phyloP scores from a whole-genome alignment of 1,140 invertebrate genomes.

The Colletes gigas region DNA sequence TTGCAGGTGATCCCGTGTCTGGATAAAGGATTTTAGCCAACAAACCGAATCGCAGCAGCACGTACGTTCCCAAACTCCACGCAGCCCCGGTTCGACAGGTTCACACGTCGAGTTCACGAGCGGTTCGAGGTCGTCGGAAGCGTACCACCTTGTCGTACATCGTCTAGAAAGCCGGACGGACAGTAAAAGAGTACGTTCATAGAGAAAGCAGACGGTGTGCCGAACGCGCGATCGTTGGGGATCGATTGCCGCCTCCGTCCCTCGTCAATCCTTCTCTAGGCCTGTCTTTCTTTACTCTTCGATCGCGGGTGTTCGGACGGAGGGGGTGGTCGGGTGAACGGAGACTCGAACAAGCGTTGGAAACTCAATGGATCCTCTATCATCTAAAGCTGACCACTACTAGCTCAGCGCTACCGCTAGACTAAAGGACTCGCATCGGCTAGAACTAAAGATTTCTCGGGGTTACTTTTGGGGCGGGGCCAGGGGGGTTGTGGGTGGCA shows the following conservation, averaged over 20 bases:
- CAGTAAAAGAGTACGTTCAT: background rate
- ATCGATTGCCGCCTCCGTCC: constrained; percentile 23
- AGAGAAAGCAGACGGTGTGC: constrained; percentile 14
- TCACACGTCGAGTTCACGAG: background rate
- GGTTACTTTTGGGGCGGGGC: constrained; percentile 15
- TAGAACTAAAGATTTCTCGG: constrained; percentile 8
- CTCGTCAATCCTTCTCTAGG: constrained; percentile 32
- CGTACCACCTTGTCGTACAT: constrained; percentile 4
- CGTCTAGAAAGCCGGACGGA: background rate
- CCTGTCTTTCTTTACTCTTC: constrained; percentile 48
- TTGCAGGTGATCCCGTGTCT: no score
- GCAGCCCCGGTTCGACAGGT: no score
- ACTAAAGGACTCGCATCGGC: constrained; percentile 17
- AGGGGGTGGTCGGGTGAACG: background rate
- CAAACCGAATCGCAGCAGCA: no score
- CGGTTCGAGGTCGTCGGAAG: background rate
- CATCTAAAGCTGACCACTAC: constrained; percentile 47
- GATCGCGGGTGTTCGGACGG: background rate
- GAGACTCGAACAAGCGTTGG: constrained; percentile 20
- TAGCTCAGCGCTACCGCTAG: constrained; percentile 48
- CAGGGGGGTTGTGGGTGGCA: background rate
- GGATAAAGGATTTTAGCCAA: no score
- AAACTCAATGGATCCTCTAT: constrained; percentile 39
- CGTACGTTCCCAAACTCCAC: no score
- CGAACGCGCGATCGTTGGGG: background rate